phyloP scores from a whole-genome alignment of 2,888 invertebrate species.

The Cephus pygmeus region DNA sequence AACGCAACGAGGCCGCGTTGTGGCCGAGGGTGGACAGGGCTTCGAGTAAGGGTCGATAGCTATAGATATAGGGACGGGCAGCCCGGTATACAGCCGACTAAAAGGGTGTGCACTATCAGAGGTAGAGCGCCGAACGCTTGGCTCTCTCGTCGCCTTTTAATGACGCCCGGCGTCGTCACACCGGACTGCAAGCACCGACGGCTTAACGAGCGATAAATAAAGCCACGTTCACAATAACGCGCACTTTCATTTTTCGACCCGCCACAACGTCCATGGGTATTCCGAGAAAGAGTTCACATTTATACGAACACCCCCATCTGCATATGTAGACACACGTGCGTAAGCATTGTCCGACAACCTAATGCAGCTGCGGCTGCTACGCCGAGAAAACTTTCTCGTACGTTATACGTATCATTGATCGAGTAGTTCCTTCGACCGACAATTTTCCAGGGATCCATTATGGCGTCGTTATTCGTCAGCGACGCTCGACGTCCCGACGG shows the following conservation, averaged over 20 bases:
- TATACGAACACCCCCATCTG: background rate
- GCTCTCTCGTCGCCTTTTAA: conserved; percentile 28
- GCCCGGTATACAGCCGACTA: background rate
- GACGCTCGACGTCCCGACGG: no score
- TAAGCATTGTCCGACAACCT: background rate
- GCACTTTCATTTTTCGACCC: background rate
- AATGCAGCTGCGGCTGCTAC: background rate
- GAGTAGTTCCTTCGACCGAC: background rate
- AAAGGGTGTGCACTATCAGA: background rate
- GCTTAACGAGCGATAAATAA: conserved; percentile 37
- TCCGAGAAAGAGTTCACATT: no score
- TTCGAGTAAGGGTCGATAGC: background rate
- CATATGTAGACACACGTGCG: no score
- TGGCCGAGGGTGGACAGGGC: conserved; percentile 1
- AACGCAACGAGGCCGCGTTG: background rate
- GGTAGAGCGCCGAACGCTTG: background rate
- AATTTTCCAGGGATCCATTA: background rate
- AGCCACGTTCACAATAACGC: conserved; percentile 4
- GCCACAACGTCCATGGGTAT: background rate
- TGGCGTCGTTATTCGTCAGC: background rate
- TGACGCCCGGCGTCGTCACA: conserved; percentile 38
- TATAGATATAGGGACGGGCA: background rate
- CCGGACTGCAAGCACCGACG: conserved; percentile 26
- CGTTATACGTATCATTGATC: background rate
- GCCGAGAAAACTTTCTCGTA: background rate